A percentile compares a stretch with the other conserved stretches of the same genome.
Conservation (phyloP, 2,888 invertebrate species). For the Pandemis corylana region DNA sequence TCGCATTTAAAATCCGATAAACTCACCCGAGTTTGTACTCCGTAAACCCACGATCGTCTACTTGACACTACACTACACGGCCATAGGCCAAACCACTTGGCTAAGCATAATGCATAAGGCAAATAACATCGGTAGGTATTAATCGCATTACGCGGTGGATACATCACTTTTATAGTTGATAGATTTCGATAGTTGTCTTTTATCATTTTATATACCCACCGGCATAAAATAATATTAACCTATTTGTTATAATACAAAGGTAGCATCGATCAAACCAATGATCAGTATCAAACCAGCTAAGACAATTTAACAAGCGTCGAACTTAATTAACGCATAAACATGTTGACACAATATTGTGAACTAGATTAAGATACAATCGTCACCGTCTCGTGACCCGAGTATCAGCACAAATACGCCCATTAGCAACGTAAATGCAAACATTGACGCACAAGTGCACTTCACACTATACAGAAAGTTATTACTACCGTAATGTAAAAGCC, state of each 20-base stretch:
- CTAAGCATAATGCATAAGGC: too few species aligned
- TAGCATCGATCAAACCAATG: not conserved
- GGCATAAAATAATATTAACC: not conserved
- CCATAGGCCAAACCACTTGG: too few species aligned
- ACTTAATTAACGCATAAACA: constrained; percentile 21
- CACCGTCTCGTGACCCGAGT: constrained; percentile 12
- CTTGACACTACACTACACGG: too few species aligned
- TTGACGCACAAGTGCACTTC: constrained; percentile 8
- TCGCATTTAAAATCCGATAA: too few species aligned
- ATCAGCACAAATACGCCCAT: constrained; percentile 25
- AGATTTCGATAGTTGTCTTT: not conserved
- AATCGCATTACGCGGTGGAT: not conserved
- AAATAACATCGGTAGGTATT: too few species aligned
- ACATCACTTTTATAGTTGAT: not conserved
- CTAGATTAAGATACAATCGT: constrained; percentile 26
- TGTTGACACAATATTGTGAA: constrained; percentile 28
- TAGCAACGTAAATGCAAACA: constrained; percentile 19
- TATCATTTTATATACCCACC: not conserved
- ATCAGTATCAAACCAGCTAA: constrained; percentile 1
- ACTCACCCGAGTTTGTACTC: too few species aligned
- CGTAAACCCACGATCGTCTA: too few species aligned
- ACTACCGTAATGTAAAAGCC: not conserved
- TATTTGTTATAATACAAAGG: not conserved
- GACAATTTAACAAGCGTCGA: constrained; percentile 27
- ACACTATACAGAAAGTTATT: not conserved